phyloP scores from a whole-genome alignment of 2,888 invertebrate species.

The Idaea straminata region DNA sequence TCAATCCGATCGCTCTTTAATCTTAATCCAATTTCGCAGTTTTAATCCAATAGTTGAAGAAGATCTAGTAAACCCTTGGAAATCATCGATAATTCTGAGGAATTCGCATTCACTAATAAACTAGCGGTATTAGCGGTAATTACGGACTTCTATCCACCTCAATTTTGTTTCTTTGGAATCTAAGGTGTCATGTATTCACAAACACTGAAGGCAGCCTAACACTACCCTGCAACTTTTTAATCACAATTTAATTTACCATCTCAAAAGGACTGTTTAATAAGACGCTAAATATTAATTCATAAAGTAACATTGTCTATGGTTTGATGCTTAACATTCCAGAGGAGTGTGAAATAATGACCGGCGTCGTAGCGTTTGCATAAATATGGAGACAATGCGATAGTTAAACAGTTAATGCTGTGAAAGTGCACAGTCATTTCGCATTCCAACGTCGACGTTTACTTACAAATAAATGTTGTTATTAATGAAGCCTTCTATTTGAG shows the following conservation, averaged over 20 bases:
- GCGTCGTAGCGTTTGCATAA: constrained; percentile 39
- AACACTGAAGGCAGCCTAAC: not conserved
- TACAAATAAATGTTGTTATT: constrained; percentile 16
- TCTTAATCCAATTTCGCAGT: too few relatives aligned
- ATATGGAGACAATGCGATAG: constrained; percentile 51
- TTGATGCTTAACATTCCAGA: constrained; percentile 22
- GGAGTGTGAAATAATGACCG: constrained; percentile 25
- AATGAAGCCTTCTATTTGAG: constrained; percentile 16
- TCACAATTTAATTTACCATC: not conserved
- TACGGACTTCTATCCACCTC: too few relatives aligned
- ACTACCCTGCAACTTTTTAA: not conserved
- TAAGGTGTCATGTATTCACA: too few relatives aligned
- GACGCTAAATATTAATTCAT: not conserved
- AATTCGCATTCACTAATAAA: too few relatives aligned
- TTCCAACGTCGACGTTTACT: constrained; percentile 39
- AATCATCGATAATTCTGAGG: too few relatives aligned
- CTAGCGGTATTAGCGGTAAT: too few relatives aligned
- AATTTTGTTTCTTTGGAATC: too few relatives aligned
- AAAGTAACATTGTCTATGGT: constrained; percentile 11
- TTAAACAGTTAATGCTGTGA: constrained; percentile 39
- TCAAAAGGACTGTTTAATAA: not conserved
- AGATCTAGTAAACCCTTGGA: too few relatives aligned
- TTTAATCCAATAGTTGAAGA: too few relatives aligned
- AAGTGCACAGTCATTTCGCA: constrained; percentile 49
- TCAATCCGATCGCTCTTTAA: too few relatives aligned